Evolutionary conservation across 2,888 invertebrate species (phyloP).

Genomic region (Acanthopleura granulata): DNA sequence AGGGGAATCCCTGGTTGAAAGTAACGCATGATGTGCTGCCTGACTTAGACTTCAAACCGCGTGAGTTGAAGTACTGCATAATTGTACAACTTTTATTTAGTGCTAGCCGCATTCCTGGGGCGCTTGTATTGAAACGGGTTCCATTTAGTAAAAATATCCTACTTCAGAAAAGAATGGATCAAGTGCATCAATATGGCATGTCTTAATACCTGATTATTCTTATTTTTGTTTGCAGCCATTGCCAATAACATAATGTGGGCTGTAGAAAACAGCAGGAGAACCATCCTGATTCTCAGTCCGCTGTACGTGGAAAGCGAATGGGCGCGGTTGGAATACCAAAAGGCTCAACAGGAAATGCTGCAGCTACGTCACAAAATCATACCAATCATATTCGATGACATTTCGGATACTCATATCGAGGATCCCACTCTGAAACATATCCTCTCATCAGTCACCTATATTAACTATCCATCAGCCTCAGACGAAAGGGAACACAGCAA

Average conservation of each 20-base stretch:
- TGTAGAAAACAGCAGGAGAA: slow-evolving; percentile 50
- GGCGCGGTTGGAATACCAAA: slow-evolving; percentile 56
- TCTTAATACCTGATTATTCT: neutral
- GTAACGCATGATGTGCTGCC: too few species aligned
- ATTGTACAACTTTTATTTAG: too few species aligned
- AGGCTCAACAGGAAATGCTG: slow-evolving; percentile 59
- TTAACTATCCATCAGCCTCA: neutral
- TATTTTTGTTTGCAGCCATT: slow-evolving; percentile 42
- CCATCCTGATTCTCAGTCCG: slow-evolving; percentile 48
- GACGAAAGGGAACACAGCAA: slow-evolving; percentile 11
- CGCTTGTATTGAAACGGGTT: too few species aligned
- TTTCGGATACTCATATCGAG: slow-evolving; percentile 9
- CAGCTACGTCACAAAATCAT: slow-evolving; percentile 54
- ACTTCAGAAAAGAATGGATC: too few species aligned
- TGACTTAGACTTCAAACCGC: too few species aligned
- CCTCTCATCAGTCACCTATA: slow-evolving; percentile 12
- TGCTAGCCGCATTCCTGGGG: too few species aligned
- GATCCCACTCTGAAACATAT: slow-evolving; percentile 14
- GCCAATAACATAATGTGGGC: slow-evolving; percentile 54
- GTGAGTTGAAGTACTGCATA: too few species aligned
- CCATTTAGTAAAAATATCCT: too few species aligned
- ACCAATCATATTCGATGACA: slow-evolving; percentile 30
- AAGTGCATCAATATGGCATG: too few species aligned
- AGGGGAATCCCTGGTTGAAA: too few species aligned
- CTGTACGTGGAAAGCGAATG: slow-evolving; percentile 53